These are phyloP conservation scores for Plusia festucae DNA, from an alignment of 2,888 invertebrate genomes.

Conservation along the genomic window DNA sequence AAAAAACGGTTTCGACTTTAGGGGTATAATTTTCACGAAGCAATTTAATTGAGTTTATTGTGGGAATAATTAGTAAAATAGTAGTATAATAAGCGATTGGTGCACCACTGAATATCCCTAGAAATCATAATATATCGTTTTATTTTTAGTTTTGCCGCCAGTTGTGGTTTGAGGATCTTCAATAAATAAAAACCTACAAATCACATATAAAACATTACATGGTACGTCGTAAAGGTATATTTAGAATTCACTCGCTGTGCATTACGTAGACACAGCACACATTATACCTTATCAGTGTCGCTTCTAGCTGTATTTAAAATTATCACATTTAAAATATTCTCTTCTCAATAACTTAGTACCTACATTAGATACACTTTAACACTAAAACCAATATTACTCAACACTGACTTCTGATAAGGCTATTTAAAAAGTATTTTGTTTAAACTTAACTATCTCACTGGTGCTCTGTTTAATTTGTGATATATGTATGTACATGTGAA, in stretches of 20 bases:
- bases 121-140: constrained; percentile 64
- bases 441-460: background rate
- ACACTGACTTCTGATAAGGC: constrained; percentile 15
- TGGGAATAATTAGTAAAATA: background rate
- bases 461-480: background rate
- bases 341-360: constrained; percentile 53
- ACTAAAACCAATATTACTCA: constrained; percentile 23
- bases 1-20: background rate
- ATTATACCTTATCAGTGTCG: constrained; percentile 59
- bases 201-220: constrained; percentile 63
- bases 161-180: constrained; percentile 81
- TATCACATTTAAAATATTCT: constrained; percentile 44
- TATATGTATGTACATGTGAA: background rate
- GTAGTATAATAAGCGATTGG: constrained; percentile 12
- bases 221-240: constrained; percentile 74
- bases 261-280: constrained; percentile 65
- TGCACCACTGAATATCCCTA: constrained; percentile 23
- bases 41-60: background rate
- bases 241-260: constrained; percentile 66
- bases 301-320: constrained; percentile 60
- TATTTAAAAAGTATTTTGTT: background rate
- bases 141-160: constrained; percentile 87
- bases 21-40: background rate
- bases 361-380: constrained; percentile 31
- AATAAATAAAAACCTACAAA: constrained; percentile 63